Base-by-base conservation (phyloP, 2,113 vertebrate species). In the Mustela nigripes region DNA sequence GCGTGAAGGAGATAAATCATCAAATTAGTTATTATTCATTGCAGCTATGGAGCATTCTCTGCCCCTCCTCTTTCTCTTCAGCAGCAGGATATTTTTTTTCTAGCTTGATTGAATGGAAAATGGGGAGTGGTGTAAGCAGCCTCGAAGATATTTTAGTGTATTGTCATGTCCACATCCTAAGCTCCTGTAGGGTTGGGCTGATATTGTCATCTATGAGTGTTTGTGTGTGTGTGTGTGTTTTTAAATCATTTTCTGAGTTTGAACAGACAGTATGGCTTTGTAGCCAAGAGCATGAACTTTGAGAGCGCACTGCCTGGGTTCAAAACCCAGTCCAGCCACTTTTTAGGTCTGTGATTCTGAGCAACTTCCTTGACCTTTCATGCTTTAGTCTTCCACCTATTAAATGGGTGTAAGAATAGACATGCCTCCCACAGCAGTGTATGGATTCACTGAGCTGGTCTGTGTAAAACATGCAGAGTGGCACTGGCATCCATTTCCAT, bases 1-100 rank as follows among this genome's bases (percentile, higher is more conserved):
- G 60, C 95, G 95, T 94, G 87, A 97, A 94, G 82, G 85, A 97
- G 95, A 92, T 63, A 96, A 67, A 92, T 94, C 86, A 97, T 94
- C 87, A 85, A 53, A 94, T 98, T 94, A 95, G 78, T 93, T 88
- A 89, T 94, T 97, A 89, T 96, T 92, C 74, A 28, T 67, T 78
- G 94, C 87, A 90, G 63, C 95, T 42, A 8, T 45, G 22, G 42
- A 71, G 82, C 78, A 74, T 95, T 85, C 71, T 36, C 92, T 96
- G 78, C 33, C 84, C 82, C 73, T 94, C 63, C 79, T 88, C 76
- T 85, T 88, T 95, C 39, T 79, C 93, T 93, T 91, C 42, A 76
- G 56, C 60, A 22, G 58, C 53, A 56, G 11, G 78, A 5, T 65
- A 60, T 42, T 50, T 90, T 62, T 62, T 62, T 82, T 84, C 56